phyloP scores from a whole-genome alignment of 92 coral and sea anemone genomes.

The Siderastrea radians region DNA sequence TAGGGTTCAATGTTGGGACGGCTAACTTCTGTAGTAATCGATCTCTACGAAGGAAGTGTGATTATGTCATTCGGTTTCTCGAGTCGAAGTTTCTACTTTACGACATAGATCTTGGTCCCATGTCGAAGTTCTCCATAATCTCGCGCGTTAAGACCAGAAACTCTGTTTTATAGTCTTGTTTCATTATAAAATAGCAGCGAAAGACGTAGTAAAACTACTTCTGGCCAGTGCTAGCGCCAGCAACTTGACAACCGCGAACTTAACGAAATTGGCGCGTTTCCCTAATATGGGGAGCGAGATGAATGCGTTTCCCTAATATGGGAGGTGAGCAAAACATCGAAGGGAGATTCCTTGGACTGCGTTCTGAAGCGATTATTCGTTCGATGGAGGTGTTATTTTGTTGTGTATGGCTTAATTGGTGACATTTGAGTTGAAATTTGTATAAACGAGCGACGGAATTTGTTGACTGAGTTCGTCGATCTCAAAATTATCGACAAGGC shows the following conservation, averaged over 20 bases:
- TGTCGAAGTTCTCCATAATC: background rate
- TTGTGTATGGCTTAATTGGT: background rate
- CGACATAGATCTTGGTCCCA: background rate
- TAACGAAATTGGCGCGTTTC: conserved; percentile 81
- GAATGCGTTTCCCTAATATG: conserved; percentile 83
- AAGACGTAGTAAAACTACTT: background rate
- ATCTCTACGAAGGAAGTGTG: background rate
- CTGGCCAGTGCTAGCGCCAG: background rate
- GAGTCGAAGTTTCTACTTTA: background rate
- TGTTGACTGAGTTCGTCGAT: background rate
- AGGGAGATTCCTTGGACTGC: conserved; percentile 77
- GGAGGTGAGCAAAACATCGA: conserved; percentile 48
- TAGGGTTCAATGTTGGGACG: background rate
- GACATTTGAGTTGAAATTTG: background rate
- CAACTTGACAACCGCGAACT: background rate
- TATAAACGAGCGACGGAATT: background rate
- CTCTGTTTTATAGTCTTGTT: background rate
- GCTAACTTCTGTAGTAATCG: background rate
- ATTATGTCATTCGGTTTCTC: too few relatives aligned
- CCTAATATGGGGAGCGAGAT: conserved; percentile 81
- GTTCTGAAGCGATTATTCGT: background rate
- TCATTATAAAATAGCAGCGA: background rate
- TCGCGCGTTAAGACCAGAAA: background rate
- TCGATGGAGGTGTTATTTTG: background rate
- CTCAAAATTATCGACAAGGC: background rate